Base-by-base conservation (phyloP, 2,888 invertebrate species). In the Ptilodon capucinus region DNA sequence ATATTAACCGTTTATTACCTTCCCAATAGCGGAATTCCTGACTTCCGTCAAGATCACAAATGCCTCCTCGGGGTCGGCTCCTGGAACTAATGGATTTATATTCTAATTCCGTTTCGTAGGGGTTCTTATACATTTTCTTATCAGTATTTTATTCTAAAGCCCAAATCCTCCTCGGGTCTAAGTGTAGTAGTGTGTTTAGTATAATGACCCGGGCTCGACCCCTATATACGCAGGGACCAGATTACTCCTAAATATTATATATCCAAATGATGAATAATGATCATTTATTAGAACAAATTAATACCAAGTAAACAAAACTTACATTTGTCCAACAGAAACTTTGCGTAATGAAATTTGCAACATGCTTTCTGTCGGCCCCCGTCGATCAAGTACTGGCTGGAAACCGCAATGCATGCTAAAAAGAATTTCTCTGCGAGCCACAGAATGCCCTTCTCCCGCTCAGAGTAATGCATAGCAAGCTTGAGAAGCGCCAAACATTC, bases 381-480 rank as follows among this genome's bases (percentile, higher is more conserved):
- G 39, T 92, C 91, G 0, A 86, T 58, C 6, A 84, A 51, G 53
- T 81, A 91, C 42, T 80, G 73, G 44, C 86, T 83, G 1, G 87
- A 83, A 0, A 91, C 82, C 0, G 87, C 88, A 16, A 92, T 86
- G 0, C 86, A 59, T 1, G 91, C 86, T 5, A 91, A 64, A 48
- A 88, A 86, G 41, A 93, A 77, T 64, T 93, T 92, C 58, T 93
- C 92, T 0, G 92, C 92, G 9, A 93, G 68, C 93, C 93, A 93
- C 55, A 92, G 74, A 70, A 92, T 92, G 0, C 91, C 91, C 63
- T 88, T 87, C 18, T 86, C 88, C 47, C 68, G 66, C 36, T 87
- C 82, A 17, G 86, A 76, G 57, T 89, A 93, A 52, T 71, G 45
- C 30, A 84, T 48, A 0, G 90, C 92, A 0, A 92, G 68, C 0